Evolutionary conservation across 2,113 vertebrate species (phyloP), one percentile per base, ranked within the genome.

Genomic region (Hemichromis elongatus): DNA sequence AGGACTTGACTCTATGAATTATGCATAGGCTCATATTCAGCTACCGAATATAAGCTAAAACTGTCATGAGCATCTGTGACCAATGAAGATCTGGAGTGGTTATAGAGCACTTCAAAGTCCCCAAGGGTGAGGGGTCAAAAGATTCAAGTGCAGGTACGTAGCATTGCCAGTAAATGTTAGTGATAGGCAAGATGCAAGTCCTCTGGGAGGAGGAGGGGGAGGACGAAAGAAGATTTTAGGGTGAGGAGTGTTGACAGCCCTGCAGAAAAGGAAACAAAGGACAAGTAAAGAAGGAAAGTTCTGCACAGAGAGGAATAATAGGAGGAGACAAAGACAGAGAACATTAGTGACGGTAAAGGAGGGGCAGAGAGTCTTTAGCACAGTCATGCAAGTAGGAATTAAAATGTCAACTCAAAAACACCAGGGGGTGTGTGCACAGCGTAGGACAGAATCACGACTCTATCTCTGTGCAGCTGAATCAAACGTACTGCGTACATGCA

Each of bases 1-100:
- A 88, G 89, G 88, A 89, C 78, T 89, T 86, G 70, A 90, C 79
- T 89, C 28, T 2, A 85, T 93, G 83, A 93, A 93, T 92, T 88
- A 94, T 94, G 86, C 19, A 93, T 47, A 0, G 19, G 82, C 63
- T 88, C 83, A 63, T 77, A 83, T 81, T 89, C 73, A 42, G 81
- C 86, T 59, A 12, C 80, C 66, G 88, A 21, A 77, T 52, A 82
- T 77, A 70, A 61, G 45, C 86, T 84, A 33, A 21, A 88, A 79
- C 63, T 88, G 88, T 89, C 86, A 88, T 33, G 30, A 85, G 79
- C 86, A 84, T 88, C 86, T 80, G 45, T 40, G 83, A 88, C 85
- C 91, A 54, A 40, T 45, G 80, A 79, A 33, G 82, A 35, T 56
- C 63, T 52, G 45, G 78, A 89, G 77, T 86, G 82, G 77, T 68